Percentiles rank a stretch among this genome's conserved stretches.
Evolutionary conservation across 2,113 vertebrate species (phyloP).

Genomic region (Guaruba guarouba): DNA sequence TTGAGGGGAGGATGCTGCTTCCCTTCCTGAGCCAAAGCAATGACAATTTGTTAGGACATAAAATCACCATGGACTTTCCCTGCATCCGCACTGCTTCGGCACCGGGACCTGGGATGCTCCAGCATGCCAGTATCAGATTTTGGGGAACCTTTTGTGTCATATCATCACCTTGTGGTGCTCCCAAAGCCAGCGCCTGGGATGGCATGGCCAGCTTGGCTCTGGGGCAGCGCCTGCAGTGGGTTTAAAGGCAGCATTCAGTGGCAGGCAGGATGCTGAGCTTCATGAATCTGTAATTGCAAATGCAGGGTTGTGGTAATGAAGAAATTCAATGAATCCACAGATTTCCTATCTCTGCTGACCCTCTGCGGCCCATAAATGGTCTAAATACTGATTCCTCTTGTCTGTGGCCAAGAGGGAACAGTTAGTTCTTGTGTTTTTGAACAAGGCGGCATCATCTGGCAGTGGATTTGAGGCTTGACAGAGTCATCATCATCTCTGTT

Average conservation of each 20-base stretch:
- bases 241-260: neutral
- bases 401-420: conserved; percentile 1
- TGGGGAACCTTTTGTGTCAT: neutral
- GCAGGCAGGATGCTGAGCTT: neutral
- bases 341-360: conserved; percentile 15
- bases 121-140: fast-evolving
- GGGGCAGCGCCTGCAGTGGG: neutral
- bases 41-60: neutral
- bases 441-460: neutral
- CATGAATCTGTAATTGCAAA: conserved; percentile 12
- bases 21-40: neutral
- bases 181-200: fast-evolving
- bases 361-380: neutral
- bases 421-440: conserved; percentile 11
- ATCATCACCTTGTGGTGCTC: neutral
- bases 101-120: neutral
- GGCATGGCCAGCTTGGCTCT: neutral
- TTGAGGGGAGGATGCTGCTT: neutral
- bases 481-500: neutral
- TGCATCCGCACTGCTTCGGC: fast-evolving
- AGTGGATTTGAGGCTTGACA: neutral
- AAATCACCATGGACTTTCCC: neutral
- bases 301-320: neutral
- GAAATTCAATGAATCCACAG: conserved; percentile 47
- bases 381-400: neutral